Base-by-base conservation (phyloP, 2,888 invertebrate species). In the Rhopalosiphum nymphaeae region DNA sequence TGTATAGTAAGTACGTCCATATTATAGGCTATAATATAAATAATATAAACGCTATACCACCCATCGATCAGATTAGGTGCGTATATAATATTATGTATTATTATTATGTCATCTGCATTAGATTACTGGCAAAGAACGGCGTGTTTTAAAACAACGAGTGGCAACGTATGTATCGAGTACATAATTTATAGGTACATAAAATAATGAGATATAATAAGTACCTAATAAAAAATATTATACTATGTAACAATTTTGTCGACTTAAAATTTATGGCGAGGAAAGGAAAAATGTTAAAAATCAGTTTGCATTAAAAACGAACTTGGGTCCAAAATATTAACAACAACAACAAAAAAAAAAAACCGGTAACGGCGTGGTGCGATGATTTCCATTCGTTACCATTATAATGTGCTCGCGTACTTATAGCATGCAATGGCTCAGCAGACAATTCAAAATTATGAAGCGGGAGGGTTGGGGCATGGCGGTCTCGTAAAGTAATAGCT, bases 281-380 rank as follows among this genome's bases (percentile, higher is more conserved):
- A 67, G 67, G 67, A 67, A 67, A 67, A 21, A 67, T 16, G 67
- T 67, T 67, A 16, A n/a, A 67, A n/a, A n/a, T 67, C 67, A n/a
- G n/a, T 67, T 16, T 36, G 16, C 36, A 67, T 67, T 67, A 36
- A 67, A 67, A 67, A 16, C 67, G 7, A 36, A 67, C 67, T 67
- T 16, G 36, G n/a, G 36, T 67, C 21, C 16, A 67, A 67, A 67
- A 67, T 16, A 67, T n/a, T 29, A n/a, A 49, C 11, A 49, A n/a
- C n/a, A n/a, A n/a, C n/a, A n/a, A n/a, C n/a, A 53, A 53, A n/a
- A 61, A 61, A 26, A 90, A 90, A 91, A 94, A 92, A 91, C 91
- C 91, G 91, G 91, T 91, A 91, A 85, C 57, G 25, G n/a, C 67
- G n/a, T n/a, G n/a, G n/a, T 46, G 49, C 10, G 85, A 91, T 57